A percentile compares a stretch with the other conserved stretches of the same genome.
Conservation (phyloP, 2,113 vertebrate species). For the Bostrychus sinensis region DNA sequence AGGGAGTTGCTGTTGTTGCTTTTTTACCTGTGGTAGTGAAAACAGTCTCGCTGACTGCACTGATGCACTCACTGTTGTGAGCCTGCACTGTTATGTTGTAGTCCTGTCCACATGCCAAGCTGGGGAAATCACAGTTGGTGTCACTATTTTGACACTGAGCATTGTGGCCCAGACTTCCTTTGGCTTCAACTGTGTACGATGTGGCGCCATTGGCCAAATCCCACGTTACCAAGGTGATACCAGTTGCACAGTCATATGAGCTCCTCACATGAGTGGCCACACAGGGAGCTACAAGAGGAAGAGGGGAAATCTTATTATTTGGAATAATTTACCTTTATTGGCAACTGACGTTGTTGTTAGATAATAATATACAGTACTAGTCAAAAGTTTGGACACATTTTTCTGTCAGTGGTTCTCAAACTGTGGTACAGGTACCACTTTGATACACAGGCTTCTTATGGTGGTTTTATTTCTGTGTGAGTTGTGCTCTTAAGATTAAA, state of each 20-base stretch:
- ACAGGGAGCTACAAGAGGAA: slow-evolving; percentile 74
- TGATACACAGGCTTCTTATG: too few species aligned
- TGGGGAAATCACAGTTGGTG: slow-evolving; percentile 59
- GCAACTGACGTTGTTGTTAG: too few species aligned
- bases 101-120: slow-evolving; percentile 74
- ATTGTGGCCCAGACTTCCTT: slow-evolving; percentile 50
- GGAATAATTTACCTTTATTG: too few species aligned
- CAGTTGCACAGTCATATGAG: slow-evolving; percentile 58
- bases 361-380: too few species aligned
- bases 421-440: too few species aligned
- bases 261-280: slow-evolving; percentile 61
- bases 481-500: too few species aligned
- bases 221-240: slow-evolving; percentile 71
- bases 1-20: background rate
- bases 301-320: too few species aligned
- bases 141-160: slow-evolving; percentile 41
- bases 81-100: slow-evolving; percentile 75
- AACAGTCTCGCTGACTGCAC: slow-evolving; percentile 57
- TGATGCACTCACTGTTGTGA: slow-evolving; percentile 54
- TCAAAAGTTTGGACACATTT: too few species aligned
- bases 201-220: slow-evolving; percentile 60
- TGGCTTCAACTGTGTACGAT: slow-evolving; percentile 65
- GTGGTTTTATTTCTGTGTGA: too few species aligned
- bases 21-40: slow-evolving; percentile 68
- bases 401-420: too few species aligned